Percentiles rank a stretch among this genome's conserved stretches.
phyloP scores from a whole-genome alignment of 2,797 vertebrate genomes.

The Spea hammondii region DNA sequence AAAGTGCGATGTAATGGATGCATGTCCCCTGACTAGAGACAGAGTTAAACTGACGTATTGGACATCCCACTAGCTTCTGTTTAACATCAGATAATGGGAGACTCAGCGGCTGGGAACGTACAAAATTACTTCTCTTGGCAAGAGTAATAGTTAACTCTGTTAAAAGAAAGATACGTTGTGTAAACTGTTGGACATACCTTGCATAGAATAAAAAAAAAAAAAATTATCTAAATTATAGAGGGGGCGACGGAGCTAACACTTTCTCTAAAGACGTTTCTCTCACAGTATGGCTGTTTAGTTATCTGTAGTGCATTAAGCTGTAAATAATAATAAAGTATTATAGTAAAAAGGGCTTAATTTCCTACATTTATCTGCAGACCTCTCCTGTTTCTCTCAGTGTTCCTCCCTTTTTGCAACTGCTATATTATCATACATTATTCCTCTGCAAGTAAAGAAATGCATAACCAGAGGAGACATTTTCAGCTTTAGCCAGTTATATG shows the following conservation, averaged over 20 bases:
- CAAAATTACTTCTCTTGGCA: slow-evolving; percentile 43
- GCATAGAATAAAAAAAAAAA: slow-evolving; percentile 57
- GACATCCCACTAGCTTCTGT: slow-evolving; percentile 26
- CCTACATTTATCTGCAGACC: no score
- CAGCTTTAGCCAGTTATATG: no score
- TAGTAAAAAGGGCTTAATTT: no score
- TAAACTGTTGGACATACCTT: slow-evolving; percentile 32
- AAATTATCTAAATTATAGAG: slow-evolving; percentile 28
- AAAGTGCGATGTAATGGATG: not conserved
- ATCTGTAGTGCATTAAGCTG: no score
- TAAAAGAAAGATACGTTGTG: slow-evolving; percentile 33
- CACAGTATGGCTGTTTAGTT: no score
- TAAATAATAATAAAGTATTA: no score
- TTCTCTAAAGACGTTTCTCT: no score
- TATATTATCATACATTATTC: no score
- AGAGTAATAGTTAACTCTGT: slow-evolving; percentile 19
- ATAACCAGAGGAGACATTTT: no score
- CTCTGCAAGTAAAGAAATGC: no score
- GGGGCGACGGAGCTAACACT: not conserved
- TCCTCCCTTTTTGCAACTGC: no score
- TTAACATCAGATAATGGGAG: slow-evolving; percentile 42
- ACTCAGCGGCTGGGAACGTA: slow-evolving; percentile 43
- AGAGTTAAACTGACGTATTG: slow-evolving; percentile 2
- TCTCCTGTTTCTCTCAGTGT: no score
- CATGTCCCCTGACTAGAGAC: slow-evolving; percentile 3